Evolutionary conservation across 2,797 vertebrate species (phyloP).

Genomic region (Salmo trutta): DNA sequence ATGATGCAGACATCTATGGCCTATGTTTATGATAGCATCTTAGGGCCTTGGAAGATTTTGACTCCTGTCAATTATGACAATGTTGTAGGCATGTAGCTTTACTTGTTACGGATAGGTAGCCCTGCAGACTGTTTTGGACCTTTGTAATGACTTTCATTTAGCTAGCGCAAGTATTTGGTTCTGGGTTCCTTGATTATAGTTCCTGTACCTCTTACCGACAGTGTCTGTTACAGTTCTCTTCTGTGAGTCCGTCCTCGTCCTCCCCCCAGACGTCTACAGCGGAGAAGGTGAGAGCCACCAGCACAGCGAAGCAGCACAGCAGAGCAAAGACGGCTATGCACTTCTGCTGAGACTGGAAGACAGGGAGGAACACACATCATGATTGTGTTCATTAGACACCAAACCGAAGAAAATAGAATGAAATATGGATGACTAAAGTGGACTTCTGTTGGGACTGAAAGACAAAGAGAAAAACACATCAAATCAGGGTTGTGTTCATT

Average conservation of each 20-base stretch:
- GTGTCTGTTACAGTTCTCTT: slow-evolving; percentile 90
- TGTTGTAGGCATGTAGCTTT: background rate
- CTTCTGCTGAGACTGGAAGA: slow-evolving; percentile 92
- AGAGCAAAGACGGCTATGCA: slow-evolving; percentile 94
- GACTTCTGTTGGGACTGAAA: no score
- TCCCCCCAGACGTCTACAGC: slow-evolving; percentile 94
- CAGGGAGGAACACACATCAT: background rate
- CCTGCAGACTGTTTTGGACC: background rate
- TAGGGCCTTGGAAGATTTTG: background rate
- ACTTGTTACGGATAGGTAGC: background rate
- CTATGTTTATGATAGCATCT: background rate
- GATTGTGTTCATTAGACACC: background rate
- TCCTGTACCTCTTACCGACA: slow-evolving; percentile 83
- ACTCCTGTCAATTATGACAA: background rate
- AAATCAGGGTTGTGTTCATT: no score
- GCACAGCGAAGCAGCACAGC: slow-evolving; percentile 94
- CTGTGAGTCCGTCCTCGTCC: slow-evolving; percentile 90
- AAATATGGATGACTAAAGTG: no score
- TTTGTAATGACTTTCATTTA: background rate
- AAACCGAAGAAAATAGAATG: no score
- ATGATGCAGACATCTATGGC: background rate
- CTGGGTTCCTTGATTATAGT: background rate
- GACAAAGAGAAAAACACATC: no score
- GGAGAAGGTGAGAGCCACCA: slow-evolving; percentile 93
- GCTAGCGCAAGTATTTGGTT: background rate